These are phyloP conservation scores for Metacarcinus magister DNA, from an alignment of 2,888 invertebrate species.

Conservation along the genomic window DNA sequence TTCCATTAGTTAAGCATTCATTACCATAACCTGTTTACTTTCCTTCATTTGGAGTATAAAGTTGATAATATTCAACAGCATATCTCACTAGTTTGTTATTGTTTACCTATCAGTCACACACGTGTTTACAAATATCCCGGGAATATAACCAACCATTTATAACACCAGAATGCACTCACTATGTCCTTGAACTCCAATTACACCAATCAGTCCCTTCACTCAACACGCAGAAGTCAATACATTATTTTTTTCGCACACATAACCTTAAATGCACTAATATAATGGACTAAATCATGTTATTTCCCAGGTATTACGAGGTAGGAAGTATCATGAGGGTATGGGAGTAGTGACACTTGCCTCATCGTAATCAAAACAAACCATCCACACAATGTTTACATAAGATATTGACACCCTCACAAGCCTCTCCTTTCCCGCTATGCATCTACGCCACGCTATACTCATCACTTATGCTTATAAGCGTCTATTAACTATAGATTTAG, in stretches of 20 bases:
- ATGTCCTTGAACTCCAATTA: not conserved
- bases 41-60: too few relatives aligned
- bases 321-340: not conserved
- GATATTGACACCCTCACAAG: not conserved
- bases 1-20: too few relatives aligned
- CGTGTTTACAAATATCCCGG: too few relatives aligned
- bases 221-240: too few relatives aligned
- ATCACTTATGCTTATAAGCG: not conserved
- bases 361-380: slow-evolving; percentile 32
- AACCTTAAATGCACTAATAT: not conserved
- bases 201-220: not conserved
- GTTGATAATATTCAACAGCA: too few relatives aligned
- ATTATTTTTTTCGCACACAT: not conserved
- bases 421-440: not conserved
- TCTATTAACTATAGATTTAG: not conserved
- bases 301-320: not conserved
- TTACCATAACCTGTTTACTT: too few relatives aligned
- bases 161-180: too few relatives aligned
- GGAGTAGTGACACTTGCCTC: slow-evolving; percentile 38
- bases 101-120: too few relatives aligned
- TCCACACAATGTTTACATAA: slow-evolving; percentile 43
- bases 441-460: not conserved
- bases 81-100: too few relatives aligned
- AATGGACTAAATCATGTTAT: not conserved
- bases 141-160: too few relatives aligned